A percentile compares a stretch with the other conserved stretches of the same genome.
Evolutionary conservation across 2,888 invertebrate species (phyloP).

Genomic region (Drosophila pegasa): DNA sequence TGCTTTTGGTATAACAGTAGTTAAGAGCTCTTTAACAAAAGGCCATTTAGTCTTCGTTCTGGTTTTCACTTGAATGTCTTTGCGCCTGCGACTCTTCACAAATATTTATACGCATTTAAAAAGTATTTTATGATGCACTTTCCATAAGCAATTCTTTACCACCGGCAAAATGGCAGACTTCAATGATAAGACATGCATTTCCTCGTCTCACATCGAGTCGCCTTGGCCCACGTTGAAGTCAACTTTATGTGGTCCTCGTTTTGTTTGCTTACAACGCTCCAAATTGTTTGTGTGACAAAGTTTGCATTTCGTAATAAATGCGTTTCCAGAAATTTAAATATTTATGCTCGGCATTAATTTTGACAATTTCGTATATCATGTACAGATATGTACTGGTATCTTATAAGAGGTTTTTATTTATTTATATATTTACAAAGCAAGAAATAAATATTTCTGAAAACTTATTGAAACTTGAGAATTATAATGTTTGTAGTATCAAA

Average conservation of each 20-base stretch:
- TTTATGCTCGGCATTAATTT: conserved; percentile 64
- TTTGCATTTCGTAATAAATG: conserved; percentile 70
- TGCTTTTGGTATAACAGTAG: not conserved
- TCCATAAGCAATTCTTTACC: conserved; percentile 51
- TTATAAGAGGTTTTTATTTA: too few species aligned
- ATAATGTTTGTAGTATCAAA: too few species aligned
- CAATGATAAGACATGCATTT: conserved; percentile 70
- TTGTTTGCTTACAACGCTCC: conserved; percentile 55
- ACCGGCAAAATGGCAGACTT: conserved; percentile 44
- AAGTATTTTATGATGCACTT: conserved; percentile 75
- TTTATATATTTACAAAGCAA: too few species aligned
- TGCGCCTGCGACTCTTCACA: conserved; percentile 25
- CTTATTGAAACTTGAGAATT: too few species aligned
- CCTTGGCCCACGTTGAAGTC: conserved; percentile 2
- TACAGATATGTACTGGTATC: too few species aligned
- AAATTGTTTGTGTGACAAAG: conserved; percentile 73
- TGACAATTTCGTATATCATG: conserved; percentile 60
- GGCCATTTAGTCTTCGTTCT: conserved; percentile 25
- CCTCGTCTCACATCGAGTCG: conserved; percentile 6
- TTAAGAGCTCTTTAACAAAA: not conserved
- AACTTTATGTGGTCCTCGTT: conserved; percentile 48
- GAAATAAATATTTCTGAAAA: not conserved
- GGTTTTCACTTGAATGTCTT: not conserved
- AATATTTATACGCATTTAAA: conserved; percentile 68
- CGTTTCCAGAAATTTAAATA: conserved; percentile 58